Conservation (phyloP, 2,797 vertebrate species). For the Rachycentron canadum region DNA sequence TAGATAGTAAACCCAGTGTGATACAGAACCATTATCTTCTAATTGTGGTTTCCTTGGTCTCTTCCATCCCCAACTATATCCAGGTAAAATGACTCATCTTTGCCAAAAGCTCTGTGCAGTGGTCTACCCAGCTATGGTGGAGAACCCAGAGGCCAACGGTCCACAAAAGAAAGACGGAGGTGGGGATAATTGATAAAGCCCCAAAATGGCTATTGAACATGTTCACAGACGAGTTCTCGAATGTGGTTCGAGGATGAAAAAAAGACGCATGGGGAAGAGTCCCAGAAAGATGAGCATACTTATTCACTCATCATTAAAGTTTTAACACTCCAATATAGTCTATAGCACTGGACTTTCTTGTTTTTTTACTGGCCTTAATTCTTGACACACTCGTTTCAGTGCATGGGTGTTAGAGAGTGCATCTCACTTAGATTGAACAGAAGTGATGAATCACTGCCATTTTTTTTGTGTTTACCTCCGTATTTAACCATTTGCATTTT, state of each 20-base stretch:
- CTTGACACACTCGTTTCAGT: slow-evolving; percentile 12
- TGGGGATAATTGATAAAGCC: slow-evolving; percentile 18
- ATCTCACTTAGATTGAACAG: slow-evolving; percentile 2
- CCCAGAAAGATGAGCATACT: neutral
- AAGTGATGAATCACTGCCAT: neutral
- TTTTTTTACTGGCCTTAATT: slow-evolving; percentile 32
- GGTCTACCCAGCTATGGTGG: slow-evolving; percentile 82
- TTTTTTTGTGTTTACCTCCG: neutral
- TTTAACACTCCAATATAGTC: neutral
- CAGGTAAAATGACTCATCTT: slow-evolving; percentile 83
- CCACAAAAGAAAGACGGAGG: slow-evolving; percentile 34
- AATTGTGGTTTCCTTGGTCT: neutral
- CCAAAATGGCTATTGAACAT: neutral
- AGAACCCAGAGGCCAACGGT: neutral
- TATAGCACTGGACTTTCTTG: slow-evolving; percentile 16
- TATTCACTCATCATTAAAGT: neutral
- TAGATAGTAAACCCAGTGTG: neutral
- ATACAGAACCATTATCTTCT: neutral
- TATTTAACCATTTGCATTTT: neutral
- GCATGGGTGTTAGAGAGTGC: slow-evolving; percentile 26
- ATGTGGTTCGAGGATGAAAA: neutral
- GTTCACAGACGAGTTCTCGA: neutral
- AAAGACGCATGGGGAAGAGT: neutral
- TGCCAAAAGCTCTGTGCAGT: slow-evolving; percentile 89
- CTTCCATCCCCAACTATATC: neutral